These are phyloP conservation scores for Sarotherodon lohbergeri DNA, from an alignment of 2,113 vertebrate genomes.

Conservation along the genomic window DNA sequence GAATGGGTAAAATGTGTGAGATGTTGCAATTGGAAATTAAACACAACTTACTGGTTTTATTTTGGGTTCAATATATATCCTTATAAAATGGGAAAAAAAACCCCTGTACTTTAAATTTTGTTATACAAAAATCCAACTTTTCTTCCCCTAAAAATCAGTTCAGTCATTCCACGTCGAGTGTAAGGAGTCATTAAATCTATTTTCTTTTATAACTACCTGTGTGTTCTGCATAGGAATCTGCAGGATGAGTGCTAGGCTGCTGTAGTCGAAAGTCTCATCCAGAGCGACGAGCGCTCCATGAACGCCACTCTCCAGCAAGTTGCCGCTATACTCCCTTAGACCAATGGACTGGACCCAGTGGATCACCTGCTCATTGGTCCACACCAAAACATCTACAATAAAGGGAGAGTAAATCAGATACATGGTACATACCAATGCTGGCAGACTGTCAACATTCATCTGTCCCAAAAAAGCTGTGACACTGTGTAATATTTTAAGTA, in stretches of 20 bases:
- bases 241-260: constrained; percentile 88
- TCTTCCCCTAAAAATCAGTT: not conserved
- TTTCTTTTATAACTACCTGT: constrained; percentile 73
- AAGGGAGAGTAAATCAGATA: not conserved
- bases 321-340: constrained; percentile 86
- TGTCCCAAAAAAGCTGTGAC: not conserved
- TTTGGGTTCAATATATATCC: not conserved
- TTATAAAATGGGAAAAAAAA: not conserved
- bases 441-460: not conserved
- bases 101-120: not conserved
- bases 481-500: not conserved
- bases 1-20: not conserved
- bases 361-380: constrained; percentile 96
- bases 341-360: constrained; percentile 94
- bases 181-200: not conserved
- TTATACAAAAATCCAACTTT: not conserved
- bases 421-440: not conserved
- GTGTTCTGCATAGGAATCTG: constrained; percentile 98
- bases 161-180: not conserved
- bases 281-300: constrained; percentile 87
- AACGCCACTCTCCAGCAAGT: constrained; percentile 87
- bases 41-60: not conserved
- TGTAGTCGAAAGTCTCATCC: constrained; percentile 94
- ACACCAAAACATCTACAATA: constrained; percentile 85
- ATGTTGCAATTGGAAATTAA: not conserved